Evolutionary conservation across 2,888 invertebrate species (phyloP).

Genomic region (Digitonthophagus gazella): DNA sequence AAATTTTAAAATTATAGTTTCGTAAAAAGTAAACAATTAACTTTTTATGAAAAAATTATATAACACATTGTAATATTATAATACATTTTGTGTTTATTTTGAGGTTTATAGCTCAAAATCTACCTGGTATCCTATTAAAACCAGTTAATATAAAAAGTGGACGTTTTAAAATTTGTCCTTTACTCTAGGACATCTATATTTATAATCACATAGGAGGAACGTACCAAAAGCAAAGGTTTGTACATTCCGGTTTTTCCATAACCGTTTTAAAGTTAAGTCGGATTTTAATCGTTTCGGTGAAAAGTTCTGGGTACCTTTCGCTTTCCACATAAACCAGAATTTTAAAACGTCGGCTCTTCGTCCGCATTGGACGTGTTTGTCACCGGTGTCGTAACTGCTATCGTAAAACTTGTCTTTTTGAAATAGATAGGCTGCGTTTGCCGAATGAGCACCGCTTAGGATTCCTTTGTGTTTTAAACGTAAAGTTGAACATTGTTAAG

Average conservation of each 20-base stretch:
- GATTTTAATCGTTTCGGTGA: slow-evolving; percentile 64
- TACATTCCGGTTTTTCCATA: slow-evolving; percentile 80
- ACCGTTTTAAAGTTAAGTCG: slow-evolving; percentile 74
- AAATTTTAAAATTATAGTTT: no score
- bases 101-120: no score
- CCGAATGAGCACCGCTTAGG: slow-evolving; percentile 71
- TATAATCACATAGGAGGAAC: no score
- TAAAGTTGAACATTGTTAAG: slow-evolving; percentile 88
- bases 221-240: slow-evolving; percentile 97
- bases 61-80: no score
- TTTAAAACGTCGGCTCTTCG: slow-evolving; percentile 93
- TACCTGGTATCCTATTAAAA: no score
- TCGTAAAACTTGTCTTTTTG: slow-evolving; percentile 91
- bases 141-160: no score
- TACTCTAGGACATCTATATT: no score
- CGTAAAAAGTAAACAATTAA: no score
- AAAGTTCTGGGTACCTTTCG: slow-evolving; percentile 77
- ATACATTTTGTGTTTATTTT: no score
- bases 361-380: slow-evolving; percentile 95
- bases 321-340: slow-evolving; percentile 99
- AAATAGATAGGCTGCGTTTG: slow-evolving; percentile 81
- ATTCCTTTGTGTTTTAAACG: slow-evolving; percentile 67
- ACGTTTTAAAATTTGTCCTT: no score
- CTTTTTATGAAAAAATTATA: no score
- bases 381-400: slow-evolving; percentile 77